These are phyloP conservation scores for Podarcis muralis DNA, from an alignment of 2,113 vertebrate genomes.

Conservation along the genomic window DNA sequence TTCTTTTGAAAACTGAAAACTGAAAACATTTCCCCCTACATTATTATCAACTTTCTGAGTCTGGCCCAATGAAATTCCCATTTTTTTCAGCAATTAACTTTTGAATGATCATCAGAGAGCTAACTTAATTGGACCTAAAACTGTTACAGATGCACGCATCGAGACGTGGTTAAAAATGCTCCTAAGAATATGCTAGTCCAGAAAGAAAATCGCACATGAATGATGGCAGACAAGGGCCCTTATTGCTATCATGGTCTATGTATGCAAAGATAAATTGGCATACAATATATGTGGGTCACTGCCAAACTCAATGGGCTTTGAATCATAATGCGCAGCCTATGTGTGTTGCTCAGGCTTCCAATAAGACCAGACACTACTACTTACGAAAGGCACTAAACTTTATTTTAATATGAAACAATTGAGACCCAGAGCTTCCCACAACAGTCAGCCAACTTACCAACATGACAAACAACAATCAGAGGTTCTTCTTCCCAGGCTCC, in stretches of 20 bases:
- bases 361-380: too few species aligned
- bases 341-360: too few species aligned
- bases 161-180: neutral
- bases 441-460: too few species aligned
- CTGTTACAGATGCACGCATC: neutral
- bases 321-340: neutral
- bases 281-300: neutral
- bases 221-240: neutral
- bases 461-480: too few species aligned
- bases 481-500: too few species aligned
- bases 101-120: neutral
- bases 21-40: neutral
- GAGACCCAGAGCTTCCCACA: too few species aligned
- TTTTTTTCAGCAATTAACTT: neutral
- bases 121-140: constrained; percentile 9
- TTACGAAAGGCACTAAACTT: too few species aligned
- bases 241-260: neutral
- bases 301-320: neutral
- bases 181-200: neutral
- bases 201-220: neutral
- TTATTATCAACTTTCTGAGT: neutral
- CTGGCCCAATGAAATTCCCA: neutral
- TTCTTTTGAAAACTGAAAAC: neutral
- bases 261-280: neutral
- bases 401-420: too few species aligned